Evolutionary conservation across 2,888 invertebrate genomes (phyloP), one percentile per base, ranked within the genome.

Genomic region (Amphipyra berbera): DNA sequence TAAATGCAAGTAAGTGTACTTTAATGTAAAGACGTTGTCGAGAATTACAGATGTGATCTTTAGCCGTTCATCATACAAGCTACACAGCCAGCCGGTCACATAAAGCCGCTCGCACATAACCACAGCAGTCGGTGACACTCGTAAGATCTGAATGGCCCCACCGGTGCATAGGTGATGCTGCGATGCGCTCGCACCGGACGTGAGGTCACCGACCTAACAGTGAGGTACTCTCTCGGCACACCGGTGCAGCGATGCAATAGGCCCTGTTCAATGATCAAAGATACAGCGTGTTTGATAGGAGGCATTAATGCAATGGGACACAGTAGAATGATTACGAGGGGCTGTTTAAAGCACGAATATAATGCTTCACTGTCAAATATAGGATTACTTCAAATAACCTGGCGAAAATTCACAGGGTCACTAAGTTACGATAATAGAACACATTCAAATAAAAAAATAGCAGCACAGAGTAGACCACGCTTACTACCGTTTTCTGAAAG

Each of bases 171-270:
- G 69, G 49, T 44, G 46, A 54, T 14, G 49, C 53, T 66, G 50
- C 42, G 46, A 40, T 21, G 9, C 55, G 27, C 27, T 35, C 33
- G 41, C 59, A 35, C 60, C 68, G 69, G 60, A 66, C 67, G 14
- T 8, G 45, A n/a, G 67, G 61, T 57, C 68, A 15, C 49, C 21
- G 73, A 67, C 68, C 69, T 45, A 1, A 10, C 49, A 5, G 12
- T 21, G 10, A 42, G 37, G 38, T 38, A 38, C 12, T 6, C 7
- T 21, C 21, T 21, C 6, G 15, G 38, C 46, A 38, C 37, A 14
- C 38, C 37, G 35, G 37, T 30, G 48, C 44, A 56, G 38, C 41
- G 64, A 61, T 41, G 55, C 47, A 50, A 42, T 33, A 61, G 49
- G 41, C 37, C 40, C 27, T 33, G 38, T 14, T 8, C 45, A 14